Evolutionary conservation across 2,888 invertebrate species (phyloP).

Genomic region (Agrochola lota): DNA sequence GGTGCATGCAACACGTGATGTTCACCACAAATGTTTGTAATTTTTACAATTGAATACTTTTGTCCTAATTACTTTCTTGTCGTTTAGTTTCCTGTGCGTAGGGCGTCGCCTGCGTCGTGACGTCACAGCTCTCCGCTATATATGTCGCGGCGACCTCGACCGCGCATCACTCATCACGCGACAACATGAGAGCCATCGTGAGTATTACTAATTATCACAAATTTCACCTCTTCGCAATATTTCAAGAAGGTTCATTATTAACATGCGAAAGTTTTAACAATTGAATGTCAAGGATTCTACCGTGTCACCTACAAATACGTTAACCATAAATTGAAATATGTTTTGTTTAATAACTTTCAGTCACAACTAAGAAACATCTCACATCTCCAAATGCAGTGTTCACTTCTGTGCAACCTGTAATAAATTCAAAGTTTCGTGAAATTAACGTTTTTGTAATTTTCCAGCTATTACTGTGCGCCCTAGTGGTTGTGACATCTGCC

Average conservation of each 20-base stretch:
- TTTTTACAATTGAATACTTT: conserved; percentile 3
- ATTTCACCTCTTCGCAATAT: conserved; percentile 6
- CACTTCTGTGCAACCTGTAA: background rate
- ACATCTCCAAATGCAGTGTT: background rate
- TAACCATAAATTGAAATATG: background rate
- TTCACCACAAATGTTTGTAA: background rate
- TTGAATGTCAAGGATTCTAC: background rate
- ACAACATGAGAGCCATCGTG: conserved; percentile 77
- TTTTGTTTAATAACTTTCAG: background rate
- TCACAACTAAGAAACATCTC: background rate
- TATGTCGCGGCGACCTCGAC: conserved; percentile 67
- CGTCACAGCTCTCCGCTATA: conserved; percentile 63
- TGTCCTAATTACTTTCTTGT: conserved; percentile 12
- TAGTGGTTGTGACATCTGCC: conserved; percentile 69
- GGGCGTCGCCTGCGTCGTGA: conserved; percentile 32
- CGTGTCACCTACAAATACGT: no score
- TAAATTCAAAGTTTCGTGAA: background rate
- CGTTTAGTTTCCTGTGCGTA: conserved; percentile 16
- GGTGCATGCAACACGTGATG: background rate
- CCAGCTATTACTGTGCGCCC: conserved; percentile 67
- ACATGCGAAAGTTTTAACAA: background rate
- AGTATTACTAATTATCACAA: conserved; percentile 64
- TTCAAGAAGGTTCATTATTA: background rate
- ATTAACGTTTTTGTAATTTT: conserved; percentile 9
- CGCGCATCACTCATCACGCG: conserved; percentile 54